phyloP scores from a whole-genome alignment of 2,797 vertebrate species.

The Lutjanus campechanus region DNA sequence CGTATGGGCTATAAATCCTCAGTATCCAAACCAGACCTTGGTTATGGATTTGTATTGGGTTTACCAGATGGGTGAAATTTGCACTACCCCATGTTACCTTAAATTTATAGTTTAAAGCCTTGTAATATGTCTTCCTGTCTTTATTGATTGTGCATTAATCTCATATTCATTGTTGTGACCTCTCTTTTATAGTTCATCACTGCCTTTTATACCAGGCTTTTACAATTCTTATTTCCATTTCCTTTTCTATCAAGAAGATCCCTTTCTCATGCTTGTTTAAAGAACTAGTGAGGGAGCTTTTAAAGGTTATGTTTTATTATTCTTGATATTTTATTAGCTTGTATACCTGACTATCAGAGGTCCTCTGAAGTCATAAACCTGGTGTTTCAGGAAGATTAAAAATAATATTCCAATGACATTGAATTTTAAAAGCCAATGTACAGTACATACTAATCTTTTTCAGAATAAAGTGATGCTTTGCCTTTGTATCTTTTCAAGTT shows the following conservation, averaged over 20 bases:
- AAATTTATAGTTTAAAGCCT: background rate
- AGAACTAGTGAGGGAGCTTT: background rate
- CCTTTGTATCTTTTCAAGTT: background rate
- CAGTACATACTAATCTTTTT: constrained; percentile 15
- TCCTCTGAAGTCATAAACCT: constrained; percentile 13
- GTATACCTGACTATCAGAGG: constrained; percentile 15
- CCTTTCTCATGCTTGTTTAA: background rate
- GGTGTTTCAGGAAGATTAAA: background rate
- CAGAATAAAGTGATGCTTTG: background rate
- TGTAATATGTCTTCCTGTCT: background rate
- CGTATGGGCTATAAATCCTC: constrained; percentile 18
- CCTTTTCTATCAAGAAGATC: background rate
- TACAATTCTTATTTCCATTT: constrained; percentile 21
- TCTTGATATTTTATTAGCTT: background rate
- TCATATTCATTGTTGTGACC: constrained; percentile 26
- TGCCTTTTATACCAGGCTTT: constrained; percentile 1
- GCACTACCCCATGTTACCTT: background rate
- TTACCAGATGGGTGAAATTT: constrained; percentile 16
- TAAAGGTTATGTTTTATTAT: background rate
- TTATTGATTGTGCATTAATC: constrained; percentile 1
- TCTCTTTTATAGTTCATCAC: constrained; percentile 12
- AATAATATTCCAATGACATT: constrained; percentile 3
- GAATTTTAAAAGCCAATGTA: background rate
- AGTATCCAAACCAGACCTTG: constrained; percentile 18
- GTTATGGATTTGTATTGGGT: background rate